Percentiles rank a stretch among this genome's conserved stretches.
Conservation (phyloP, 2,888 invertebrate genomes). For the Rhamnusium bicolor region DNA sequence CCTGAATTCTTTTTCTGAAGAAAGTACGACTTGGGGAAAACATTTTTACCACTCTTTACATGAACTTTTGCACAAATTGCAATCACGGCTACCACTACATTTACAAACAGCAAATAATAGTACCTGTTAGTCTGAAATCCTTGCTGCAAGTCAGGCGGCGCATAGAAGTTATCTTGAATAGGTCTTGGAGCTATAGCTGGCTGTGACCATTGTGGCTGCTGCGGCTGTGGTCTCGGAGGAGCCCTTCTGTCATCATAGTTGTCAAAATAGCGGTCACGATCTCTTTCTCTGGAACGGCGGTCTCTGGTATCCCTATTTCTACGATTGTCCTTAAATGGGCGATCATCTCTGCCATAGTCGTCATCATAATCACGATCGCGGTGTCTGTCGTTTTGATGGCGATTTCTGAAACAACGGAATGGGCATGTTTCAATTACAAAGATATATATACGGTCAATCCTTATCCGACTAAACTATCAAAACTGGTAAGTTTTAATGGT, state of each 20-base stretch:
- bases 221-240: conserved; percentile 41
- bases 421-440: neutral
- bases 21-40: neutral
- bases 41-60: neutral
- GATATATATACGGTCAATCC: too few relatives aligned
- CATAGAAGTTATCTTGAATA: conserved; percentile 57
- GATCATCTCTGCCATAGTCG: conserved; percentile 62
- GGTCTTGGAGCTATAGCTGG: conserved; percentile 32
- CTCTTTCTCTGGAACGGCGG: conserved; percentile 44
- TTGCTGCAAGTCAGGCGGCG: conserved; percentile 55
- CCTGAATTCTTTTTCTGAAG: too few relatives aligned
- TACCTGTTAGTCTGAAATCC: conserved; percentile 59
- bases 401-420: conserved; percentile 56
- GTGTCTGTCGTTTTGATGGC: conserved; percentile 53
- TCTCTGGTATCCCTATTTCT: conserved; percentile 35
- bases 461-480: too few relatives aligned
- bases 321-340: conserved; percentile 45
- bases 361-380: conserved; percentile 59
- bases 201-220: conserved; percentile 45
- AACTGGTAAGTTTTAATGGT: too few relatives aligned
- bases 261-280: conserved; percentile 51
- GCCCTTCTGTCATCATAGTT: conserved; percentile 46
- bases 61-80: neutral
- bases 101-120: conserved; percentile 50
- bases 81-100: conserved; percentile 18